These are phyloP conservation scores for Epinephelus moara DNA, from an alignment of 2,113 vertebrate species.

Conservation along the genomic window DNA sequence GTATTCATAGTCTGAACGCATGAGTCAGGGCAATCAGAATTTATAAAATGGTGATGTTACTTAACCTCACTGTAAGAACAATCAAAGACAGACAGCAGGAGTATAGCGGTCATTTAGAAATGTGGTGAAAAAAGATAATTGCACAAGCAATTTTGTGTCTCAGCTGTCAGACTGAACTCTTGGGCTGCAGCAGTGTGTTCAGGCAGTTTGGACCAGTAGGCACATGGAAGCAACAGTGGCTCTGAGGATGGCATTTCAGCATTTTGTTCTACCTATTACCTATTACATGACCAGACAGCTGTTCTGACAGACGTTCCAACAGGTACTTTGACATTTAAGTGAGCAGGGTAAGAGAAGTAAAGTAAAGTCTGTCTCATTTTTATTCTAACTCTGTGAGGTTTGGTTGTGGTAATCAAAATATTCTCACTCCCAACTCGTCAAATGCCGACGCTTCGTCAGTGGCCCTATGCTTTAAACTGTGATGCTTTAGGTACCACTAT, in stretches of 20 bases:
- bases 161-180: not conserved
- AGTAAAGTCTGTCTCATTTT: not conserved
- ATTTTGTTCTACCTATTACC: not conserved
- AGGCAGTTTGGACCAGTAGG: not conserved
- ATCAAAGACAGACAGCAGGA: not conserved
- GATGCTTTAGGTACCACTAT: too few species aligned
- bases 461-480: too few species aligned
- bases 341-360: not conserved
- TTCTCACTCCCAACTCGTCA: too few species aligned
- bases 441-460: too few species aligned
- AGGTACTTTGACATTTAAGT: slow-evolving; percentile 22
- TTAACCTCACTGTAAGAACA: not conserved
- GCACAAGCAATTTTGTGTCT: not conserved
- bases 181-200: not conserved
- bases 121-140: not conserved
- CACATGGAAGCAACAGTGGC: not conserved
- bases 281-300: not conserved
- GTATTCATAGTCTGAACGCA: slow-evolving; percentile 4
- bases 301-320: not conserved
- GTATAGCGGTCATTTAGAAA: not conserved
- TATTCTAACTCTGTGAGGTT: not conserved
- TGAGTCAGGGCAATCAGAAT: not conserved
- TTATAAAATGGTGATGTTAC: not conserved
- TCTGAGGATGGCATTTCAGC: slow-evolving; percentile 2
- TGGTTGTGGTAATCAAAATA: not conserved